Conservation (phyloP, 2,797 vertebrate genomes). For the Tinamus major region DNA sequence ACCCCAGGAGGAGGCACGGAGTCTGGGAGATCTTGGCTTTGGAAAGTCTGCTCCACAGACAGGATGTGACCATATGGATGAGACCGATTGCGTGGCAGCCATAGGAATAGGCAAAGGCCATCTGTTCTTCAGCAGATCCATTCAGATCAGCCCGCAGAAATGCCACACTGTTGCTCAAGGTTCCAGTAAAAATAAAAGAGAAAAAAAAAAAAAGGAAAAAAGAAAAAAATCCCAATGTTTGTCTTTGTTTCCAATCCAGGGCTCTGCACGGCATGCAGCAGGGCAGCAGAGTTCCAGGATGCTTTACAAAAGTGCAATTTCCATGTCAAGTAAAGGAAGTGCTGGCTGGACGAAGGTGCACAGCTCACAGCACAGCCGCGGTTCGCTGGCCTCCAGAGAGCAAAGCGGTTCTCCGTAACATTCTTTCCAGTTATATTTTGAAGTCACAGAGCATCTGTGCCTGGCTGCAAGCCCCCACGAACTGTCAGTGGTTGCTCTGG, state of each 20-base stretch:
- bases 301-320: conserved; percentile 70
- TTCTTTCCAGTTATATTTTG: conserved; percentile 47
- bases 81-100: conserved; percentile 60
- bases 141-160: conserved; percentile 51
- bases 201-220: conserved; percentile 45
- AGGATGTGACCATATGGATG: conserved; percentile 72
- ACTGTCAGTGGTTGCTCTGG: not conserved
- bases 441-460: conserved; percentile 43
- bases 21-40: conserved; percentile 63
- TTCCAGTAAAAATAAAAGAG: conserved; percentile 45
- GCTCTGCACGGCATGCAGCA: conserved; percentile 60
- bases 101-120: conserved; percentile 66
- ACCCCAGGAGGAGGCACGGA: conserved; percentile 49
- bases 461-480: conserved; percentile 3
- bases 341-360: conserved; percentile 61
- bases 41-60: conserved; percentile 59
- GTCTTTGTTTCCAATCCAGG: conserved; percentile 67
- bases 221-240: conserved; percentile 49
- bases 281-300: conserved; percentile 64
- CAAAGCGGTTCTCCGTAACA: not conserved
- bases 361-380: conserved; percentile 36
- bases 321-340: conserved; percentile 65
- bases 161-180: conserved; percentile 51
- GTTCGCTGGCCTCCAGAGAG: conserved; percentile 45
- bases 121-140: conserved; percentile 57